Percentiles rank a stretch among this genome's conserved stretches.
Evolutionary conservation across 2,797 vertebrate genomes (phyloP).

Genomic region (Xenops minutus): DNA sequence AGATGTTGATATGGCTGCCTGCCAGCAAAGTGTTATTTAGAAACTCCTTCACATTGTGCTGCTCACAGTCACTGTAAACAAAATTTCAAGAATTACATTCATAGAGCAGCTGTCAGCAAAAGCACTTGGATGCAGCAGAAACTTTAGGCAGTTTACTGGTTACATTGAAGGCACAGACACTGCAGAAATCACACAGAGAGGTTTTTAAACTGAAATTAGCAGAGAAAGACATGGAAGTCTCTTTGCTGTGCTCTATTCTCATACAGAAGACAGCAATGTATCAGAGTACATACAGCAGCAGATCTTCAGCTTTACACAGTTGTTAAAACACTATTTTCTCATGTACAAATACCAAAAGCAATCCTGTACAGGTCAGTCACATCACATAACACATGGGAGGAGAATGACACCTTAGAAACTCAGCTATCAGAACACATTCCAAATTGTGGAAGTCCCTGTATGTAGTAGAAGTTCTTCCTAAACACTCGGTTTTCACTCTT

Average conservation of each 20-base stretch:
- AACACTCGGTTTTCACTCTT: not conserved
- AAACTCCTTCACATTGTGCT: not conserved
- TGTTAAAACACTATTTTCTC: not conserved
- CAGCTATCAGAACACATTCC: not conserved
- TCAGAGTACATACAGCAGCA: not conserved
- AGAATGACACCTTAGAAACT: fast-evolving
- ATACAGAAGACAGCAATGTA: not conserved
- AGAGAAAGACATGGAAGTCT: not conserved
- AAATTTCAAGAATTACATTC: not conserved
- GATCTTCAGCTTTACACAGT: not conserved
- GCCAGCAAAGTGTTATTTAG: not conserved
- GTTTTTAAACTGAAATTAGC: not conserved
- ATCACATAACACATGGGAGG: fast-evolving
- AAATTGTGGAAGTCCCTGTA: not conserved
- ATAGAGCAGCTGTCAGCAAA: not conserved
- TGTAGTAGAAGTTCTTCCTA: not conserved
- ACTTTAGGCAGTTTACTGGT: not conserved
- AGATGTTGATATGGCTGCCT: not conserved
- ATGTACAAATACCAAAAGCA: not conserved
- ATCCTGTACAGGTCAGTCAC: not conserved
- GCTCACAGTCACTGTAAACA: not conserved
- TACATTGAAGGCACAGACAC: not conserved
- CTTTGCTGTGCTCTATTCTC: not conserved
- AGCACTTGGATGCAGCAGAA: not conserved
- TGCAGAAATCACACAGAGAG: not conserved